Evolutionary conservation across 2,113 vertebrate genomes (phyloP).

Genomic region (Pygathrix nemaeus): DNA sequence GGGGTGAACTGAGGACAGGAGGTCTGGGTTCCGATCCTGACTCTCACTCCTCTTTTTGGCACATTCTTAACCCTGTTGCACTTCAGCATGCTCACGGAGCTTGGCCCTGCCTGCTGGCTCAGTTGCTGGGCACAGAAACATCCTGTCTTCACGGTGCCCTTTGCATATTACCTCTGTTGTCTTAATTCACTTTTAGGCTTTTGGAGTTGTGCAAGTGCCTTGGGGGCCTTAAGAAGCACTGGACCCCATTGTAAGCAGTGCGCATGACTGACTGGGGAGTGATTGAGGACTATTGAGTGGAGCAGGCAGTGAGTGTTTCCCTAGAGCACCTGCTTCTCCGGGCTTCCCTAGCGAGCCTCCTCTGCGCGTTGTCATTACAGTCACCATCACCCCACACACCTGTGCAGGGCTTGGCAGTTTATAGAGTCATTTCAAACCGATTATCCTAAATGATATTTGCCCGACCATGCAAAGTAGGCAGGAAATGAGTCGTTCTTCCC

Average conservation of each 20-base stretch:
- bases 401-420: background rate
- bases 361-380: background rate
- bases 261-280: background rate
- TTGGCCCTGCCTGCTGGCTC: background rate
- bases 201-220: background rate
- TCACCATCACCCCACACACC: background rate
- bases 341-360: background rate
- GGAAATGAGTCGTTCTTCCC: background rate
- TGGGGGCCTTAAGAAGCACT: background rate
- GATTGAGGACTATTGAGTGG: background rate
- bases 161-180: accelerated
- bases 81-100: background rate
- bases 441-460: background rate
- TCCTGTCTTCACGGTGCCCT: background rate
- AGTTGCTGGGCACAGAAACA: background rate
- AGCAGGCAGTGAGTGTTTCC: background rate
- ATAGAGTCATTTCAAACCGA: background rate
- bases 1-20: background rate
- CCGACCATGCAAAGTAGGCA: background rate
- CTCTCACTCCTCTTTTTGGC: background rate
- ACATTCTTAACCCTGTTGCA: background rate
- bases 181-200: background rate
- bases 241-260: background rate
- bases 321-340: background rate
- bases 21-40: background rate